phyloP scores from a whole-genome alignment of 2,113 vertebrate species.

The Acrocephalus kingi region DNA sequence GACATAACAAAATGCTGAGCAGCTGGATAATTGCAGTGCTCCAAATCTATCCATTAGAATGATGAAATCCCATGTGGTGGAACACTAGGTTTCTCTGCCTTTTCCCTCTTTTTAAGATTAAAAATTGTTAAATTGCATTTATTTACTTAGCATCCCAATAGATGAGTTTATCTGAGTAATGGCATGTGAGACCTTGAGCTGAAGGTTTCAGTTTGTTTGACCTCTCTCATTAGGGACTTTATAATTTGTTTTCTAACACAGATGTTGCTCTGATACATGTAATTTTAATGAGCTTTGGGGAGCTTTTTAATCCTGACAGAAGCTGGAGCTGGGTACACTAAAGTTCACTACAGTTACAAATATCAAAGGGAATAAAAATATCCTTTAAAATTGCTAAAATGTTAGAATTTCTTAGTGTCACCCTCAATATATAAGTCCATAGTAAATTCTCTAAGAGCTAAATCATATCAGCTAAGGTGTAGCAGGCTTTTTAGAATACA shows the following conservation, averaged over 20 bases:
- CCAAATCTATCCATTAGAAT: background rate
- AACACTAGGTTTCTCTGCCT: background rate
- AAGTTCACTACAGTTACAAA: background rate
- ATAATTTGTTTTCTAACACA: background rate
- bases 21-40: background rate
- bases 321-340: background rate
- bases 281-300: background rate
- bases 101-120: background rate
- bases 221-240: background rate
- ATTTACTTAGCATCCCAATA: background rate
- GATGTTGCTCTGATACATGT: background rate
- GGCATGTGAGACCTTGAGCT: background rate
- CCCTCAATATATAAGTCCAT: background rate
- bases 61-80: background rate
- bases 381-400: background rate
- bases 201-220: background rate
- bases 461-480: background rate
- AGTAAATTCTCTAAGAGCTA: background rate
- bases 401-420: background rate
- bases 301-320: background rate
- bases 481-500: background rate
- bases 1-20: background rate
- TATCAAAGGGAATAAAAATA: background rate
- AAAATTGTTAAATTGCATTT: background rate
- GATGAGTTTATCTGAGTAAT: background rate